phyloP scores from a whole-genome alignment of 2,113 vertebrate species.

The Boulengeromyrus knoepffleri region DNA sequence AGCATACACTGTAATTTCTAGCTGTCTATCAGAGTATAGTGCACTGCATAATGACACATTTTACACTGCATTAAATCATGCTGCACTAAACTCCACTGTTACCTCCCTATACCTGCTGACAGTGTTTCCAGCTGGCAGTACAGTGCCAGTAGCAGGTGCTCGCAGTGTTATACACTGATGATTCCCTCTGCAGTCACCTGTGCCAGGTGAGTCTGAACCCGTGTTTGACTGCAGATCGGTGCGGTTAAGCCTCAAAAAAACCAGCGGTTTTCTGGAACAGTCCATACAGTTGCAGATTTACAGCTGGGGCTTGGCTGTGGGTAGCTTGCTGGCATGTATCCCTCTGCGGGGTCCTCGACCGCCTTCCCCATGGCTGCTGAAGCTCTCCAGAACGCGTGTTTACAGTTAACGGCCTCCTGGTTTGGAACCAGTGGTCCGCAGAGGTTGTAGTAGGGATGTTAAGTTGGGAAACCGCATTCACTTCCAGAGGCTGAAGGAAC shows the following conservation, averaged over 20 bases:
- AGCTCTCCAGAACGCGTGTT: background rate
- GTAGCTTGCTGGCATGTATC: background rate
- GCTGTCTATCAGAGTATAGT: background rate
- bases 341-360: background rate
- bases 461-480: background rate
- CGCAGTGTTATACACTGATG: background rate
- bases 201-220: background rate
- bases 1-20: background rate
- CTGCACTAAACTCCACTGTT: background rate
- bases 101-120: background rate
- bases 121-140: background rate
- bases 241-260: background rate
- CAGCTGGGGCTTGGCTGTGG: background rate
- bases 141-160: background rate
- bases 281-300: background rate
- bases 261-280: background rate
- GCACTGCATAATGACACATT: background rate
- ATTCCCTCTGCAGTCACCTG: background rate
- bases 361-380: background rate
- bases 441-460: background rate
- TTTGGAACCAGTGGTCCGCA: background rate
- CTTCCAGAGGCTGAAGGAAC: background rate
- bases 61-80: background rate
- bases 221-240: background rate
- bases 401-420: background rate